phyloP scores from a whole-genome alignment of 1,140 invertebrate genomes.

The Drosophila serrata region DNA sequence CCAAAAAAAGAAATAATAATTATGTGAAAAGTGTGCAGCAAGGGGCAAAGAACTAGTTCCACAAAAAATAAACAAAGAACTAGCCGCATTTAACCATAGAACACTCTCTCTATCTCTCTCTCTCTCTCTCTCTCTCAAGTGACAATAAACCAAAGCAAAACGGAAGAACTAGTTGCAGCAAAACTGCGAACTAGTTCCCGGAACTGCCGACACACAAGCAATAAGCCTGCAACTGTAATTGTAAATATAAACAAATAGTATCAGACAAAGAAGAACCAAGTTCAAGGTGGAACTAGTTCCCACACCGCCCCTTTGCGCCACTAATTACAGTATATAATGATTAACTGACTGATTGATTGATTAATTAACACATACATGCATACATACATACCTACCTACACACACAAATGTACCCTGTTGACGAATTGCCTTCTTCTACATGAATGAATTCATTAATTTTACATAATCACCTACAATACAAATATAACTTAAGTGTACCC shows the following conservation, averaged over 20 bases:
- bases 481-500: slow-evolving; percentile 53
- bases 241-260: slow-evolving; percentile 31
- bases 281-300: slow-evolving; percentile 33
- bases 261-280: slow-evolving; percentile 33
- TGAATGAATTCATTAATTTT: slow-evolving; percentile 49
- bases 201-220: slow-evolving; percentile 2
- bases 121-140: slow-evolving; percentile 26
- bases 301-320: not conserved
- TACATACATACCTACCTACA: slow-evolving; percentile 32
- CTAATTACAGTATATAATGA: slow-evolving; percentile 4
- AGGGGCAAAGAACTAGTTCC: slow-evolving; percentile 36
- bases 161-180: not conserved
- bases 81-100: slow-evolving; percentile 42
- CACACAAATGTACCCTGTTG: slow-evolving; percentile 74
- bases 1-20: not conserved
- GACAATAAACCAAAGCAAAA: slow-evolving; percentile 53
- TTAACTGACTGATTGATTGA: slow-evolving; percentile 27
- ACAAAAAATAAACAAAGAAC: not conserved
- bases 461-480: slow-evolving; percentile 81
- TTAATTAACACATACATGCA: slow-evolving; percentile 18
- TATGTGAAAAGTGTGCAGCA: slow-evolving; percentile 18
- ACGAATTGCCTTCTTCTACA: slow-evolving; percentile 76
- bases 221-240: slow-evolving; percentile 7
- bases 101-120: slow-evolving; percentile 9
- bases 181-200: slow-evolving; percentile 10